Evolutionary conservation across 1,140 invertebrate species (phyloP), one percentile per base, ranked within the genome.

Genomic region (Cotesia chilonis): DNA sequence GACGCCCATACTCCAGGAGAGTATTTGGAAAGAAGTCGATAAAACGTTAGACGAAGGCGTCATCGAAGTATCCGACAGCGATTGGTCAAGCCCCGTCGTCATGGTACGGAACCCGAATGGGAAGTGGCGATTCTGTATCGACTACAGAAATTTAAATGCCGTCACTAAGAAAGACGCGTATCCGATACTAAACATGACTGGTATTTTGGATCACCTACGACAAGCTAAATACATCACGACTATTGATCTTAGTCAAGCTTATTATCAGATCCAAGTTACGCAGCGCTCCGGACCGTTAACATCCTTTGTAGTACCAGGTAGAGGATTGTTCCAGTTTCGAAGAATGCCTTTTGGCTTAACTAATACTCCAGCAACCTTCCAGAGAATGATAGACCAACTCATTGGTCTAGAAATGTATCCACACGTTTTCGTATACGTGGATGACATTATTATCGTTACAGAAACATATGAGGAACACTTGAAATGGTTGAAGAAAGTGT

Each of bases 211-310:
- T 65, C 64, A 74, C 9, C 60, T 78, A 47, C 10, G 72, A 6
- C 66, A 63, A 4, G 75, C 76, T 4, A 38, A 71, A 9, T 78
- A 72, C 41, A 68, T 83, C 12, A 75, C 77, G 1, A 77, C 77
- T 7, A 7, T 83, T 1, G 79, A 82, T 70, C 65, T 84, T 2
- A 81, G 80, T 63, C 74, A 79, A 60, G 81, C 79, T 0, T 83
- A 79, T 64, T 82, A 78, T 74, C 82, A 88, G 69, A 78, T 82
- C 10, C 61, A 54, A 10, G 54, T 78, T 35, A 61, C 70, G 59
- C 17, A 17, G 17, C 17, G 17, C 17, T 17, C 17, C 17, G 0
- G 17, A 17, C 17, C 17, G 17, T 17, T 17, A 17, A 17, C 17
- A 17, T 0, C 17, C 1, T 17, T 17, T 17, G 17, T 17, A 17